A percentile compares a stretch with the other conserved stretches of the same genome.
These are phyloP conservation scores for Bradypodion ventrale DNA, from an alignment of 2,797 vertebrate genomes.

Conservation along the genomic window DNA sequence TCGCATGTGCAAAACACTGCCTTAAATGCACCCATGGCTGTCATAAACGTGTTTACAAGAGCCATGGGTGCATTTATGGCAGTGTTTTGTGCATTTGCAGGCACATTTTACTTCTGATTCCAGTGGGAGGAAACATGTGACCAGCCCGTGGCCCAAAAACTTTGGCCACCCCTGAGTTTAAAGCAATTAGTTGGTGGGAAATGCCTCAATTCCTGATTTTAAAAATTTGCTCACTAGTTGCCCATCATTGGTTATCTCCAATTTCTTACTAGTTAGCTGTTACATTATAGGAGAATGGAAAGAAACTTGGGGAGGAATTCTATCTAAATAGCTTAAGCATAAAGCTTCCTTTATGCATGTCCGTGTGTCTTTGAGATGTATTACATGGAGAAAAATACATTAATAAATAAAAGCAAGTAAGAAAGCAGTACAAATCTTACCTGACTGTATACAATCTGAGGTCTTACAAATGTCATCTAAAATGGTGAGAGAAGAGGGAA, in stretches of 20 bases:
- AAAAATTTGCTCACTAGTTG: background rate
- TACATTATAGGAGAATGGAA: background rate
- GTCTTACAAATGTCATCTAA: constrained; percentile 91
- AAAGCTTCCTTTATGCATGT: background rate
- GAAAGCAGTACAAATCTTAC: constrained; percentile 75
- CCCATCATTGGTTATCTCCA: background rate
- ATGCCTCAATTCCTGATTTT: background rate
- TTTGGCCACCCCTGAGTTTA: too few relatives aligned
- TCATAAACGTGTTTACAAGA: too few relatives aligned
- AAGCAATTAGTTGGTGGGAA: background rate
- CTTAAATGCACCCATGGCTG: too few relatives aligned
- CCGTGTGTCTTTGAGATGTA: background rate
- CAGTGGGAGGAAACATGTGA: too few relatives aligned
- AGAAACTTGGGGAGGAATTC: too few relatives aligned
- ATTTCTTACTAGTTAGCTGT: background rate
- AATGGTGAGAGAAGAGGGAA: background rate
- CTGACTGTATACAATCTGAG: constrained; percentile 91
- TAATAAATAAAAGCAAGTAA: background rate
- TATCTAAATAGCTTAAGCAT: background rate
- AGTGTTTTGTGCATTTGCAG: too few relatives aligned
- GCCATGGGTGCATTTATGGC: too few relatives aligned
- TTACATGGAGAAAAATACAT: constrained; percentile 13
- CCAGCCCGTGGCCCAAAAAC: too few relatives aligned
- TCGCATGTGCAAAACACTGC: too few relatives aligned
- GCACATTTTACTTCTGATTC: too few relatives aligned